phyloP scores from a whole-genome alignment of 2,888 invertebrate species.

The Pyrrhosoma nymphula region DNA sequence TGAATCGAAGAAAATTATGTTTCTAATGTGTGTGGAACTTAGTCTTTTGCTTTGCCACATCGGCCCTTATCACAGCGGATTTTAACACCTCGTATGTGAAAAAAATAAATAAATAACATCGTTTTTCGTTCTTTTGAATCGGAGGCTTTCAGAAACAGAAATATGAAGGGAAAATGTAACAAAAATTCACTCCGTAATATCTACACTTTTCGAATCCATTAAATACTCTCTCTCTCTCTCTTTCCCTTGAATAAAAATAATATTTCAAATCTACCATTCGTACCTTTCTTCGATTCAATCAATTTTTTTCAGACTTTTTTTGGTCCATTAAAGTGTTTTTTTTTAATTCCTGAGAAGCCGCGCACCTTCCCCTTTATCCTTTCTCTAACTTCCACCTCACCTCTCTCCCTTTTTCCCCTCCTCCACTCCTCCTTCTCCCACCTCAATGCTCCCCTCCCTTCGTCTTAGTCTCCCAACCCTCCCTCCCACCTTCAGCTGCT shows the following conservation, averaged over 20 bases:
- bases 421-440: not conserved
- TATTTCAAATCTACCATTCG: not conserved
- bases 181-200: not conserved
- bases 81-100: not conserved
- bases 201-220: not conserved
- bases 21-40: too few relatives aligned
- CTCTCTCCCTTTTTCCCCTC: not conserved
- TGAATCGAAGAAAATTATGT: too few relatives aligned
- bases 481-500: not conserved
- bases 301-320: not conserved
- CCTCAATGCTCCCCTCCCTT: not conserved
- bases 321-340: conserved; percentile 11
- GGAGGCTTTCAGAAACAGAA: not conserved
- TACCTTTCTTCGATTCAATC: not conserved
- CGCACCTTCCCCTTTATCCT: not conserved
- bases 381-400: not conserved
- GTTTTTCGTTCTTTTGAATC: not conserved
- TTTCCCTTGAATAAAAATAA: not conserved
- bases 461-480: not conserved
- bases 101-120: not conserved
- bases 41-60: not conserved
- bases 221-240: not conserved
- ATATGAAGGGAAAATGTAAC: not conserved
- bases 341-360: not conserved
- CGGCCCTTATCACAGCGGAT: not conserved